A percentile compares a stretch with the other conserved stretches of the same genome.
Conservation (phyloP, 1,140 invertebrate species). For the Trichonephila clavata region DNA sequence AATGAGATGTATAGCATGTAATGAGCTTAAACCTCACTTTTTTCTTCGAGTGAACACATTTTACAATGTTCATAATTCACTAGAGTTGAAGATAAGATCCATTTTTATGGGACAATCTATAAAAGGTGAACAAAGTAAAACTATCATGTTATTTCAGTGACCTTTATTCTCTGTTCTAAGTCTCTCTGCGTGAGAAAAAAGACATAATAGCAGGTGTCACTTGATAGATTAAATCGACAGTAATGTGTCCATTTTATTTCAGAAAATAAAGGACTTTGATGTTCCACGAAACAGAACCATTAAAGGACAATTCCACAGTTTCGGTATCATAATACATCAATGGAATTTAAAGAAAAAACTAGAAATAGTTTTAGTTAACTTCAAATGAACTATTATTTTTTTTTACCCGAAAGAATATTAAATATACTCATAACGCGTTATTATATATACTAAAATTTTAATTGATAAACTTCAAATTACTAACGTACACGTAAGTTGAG, state of each 20-base stretch:
- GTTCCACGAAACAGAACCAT: conserved; percentile 7
- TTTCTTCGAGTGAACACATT: neutral
- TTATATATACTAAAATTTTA: no score
- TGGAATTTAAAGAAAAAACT: neutral
- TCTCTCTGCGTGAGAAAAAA: conserved; percentile 3
- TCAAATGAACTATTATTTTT: neutral
- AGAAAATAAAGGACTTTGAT: neutral
- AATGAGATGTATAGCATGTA: no score
- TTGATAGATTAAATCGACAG: conserved; percentile 35
- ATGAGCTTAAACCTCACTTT: no score
- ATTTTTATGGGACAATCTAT: neutral
- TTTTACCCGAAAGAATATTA: no score
- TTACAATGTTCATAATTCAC: neutral
- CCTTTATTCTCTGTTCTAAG: conserved; percentile 5
- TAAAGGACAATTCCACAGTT: conserved; percentile 25
- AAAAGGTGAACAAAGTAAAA: neutral
- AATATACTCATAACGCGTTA: no score
- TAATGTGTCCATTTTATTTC: conserved; percentile 20
- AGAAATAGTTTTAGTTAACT: neutral
- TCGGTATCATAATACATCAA: conserved; percentile 2
- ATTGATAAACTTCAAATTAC: no score
- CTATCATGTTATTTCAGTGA: conserved; percentile 16
- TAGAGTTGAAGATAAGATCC: conserved; percentile 6
- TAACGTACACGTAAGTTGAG: no score
- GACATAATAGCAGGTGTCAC: conserved; percentile 13